Conservation (phyloP, 2,888 invertebrate genomes). For the Cylindroiulus punctatus region DNA sequence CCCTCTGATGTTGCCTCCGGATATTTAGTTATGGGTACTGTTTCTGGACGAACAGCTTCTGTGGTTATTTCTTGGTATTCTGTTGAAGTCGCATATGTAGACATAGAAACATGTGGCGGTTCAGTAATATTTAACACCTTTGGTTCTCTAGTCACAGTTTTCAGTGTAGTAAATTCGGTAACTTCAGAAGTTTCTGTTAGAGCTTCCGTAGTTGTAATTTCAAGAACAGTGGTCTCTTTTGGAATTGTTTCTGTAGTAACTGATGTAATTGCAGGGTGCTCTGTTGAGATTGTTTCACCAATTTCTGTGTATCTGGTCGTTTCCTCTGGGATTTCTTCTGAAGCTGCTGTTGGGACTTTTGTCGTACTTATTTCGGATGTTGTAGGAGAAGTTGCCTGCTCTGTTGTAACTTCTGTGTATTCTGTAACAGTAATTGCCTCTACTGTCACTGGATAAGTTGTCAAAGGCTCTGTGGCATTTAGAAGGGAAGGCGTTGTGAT, state of each 20-base stretch:
- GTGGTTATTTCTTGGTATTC: conserved; percentile 15
- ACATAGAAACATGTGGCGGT: background rate
- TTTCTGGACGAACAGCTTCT: conserved; percentile 15
- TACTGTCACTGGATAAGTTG: background rate
- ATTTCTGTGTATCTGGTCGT: conserved; percentile 4
- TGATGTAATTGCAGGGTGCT: background rate
- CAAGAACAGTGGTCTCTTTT: background rate
- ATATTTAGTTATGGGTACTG: conserved; percentile 12
- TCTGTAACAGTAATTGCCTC: background rate
- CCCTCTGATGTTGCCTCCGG: conserved; percentile 13
- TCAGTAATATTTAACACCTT: background rate
- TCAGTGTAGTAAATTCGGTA: conserved; percentile 39
- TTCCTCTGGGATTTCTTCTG: background rate
- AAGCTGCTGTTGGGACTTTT: background rate
- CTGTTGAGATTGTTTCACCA: background rate
- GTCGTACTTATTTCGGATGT: background rate
- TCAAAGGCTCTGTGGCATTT: background rate
- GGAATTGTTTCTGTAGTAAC: background rate
- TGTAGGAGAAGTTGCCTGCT: background rate
- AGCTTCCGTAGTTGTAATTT: background rate
- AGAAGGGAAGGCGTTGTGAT: background rate
- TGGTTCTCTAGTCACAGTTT: background rate
- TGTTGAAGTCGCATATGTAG: background rate
- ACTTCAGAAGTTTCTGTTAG: conserved; percentile 13
- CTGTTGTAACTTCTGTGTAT: conserved; percentile 47